Percentiles rank a stretch among this genome's conserved stretches.
These are phyloP conservation scores for Thymelicus lineola DNA, from an alignment of 2,888 invertebrate species.

Conservation along the genomic window DNA sequence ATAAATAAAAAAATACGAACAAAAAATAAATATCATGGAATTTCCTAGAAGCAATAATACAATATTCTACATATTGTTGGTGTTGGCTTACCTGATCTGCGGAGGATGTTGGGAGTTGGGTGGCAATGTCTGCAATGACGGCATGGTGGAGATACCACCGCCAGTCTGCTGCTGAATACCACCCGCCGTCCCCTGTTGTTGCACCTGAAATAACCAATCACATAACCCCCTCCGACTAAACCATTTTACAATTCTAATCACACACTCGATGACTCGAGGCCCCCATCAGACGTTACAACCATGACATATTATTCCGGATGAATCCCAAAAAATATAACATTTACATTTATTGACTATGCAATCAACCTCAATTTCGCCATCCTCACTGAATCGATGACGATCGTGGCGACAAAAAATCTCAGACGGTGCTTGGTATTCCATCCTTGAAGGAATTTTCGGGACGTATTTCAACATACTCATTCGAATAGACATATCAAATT, in stretches of 20 bases:
- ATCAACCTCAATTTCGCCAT: not conserved
- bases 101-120: constrained; percentile 85
- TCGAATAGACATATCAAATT: not conserved
- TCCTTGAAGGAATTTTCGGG: constrained; percentile 23
- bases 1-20: too few species aligned
- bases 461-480: not conserved
- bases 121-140: constrained; percentile 88
- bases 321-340: constrained; percentile 7
- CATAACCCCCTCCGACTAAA: not conserved
- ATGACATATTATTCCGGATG: not conserved
- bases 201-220: constrained; percentile 54
- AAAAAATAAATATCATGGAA: too few species aligned
- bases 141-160: constrained; percentile 90
- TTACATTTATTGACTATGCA: constrained; percentile 26
- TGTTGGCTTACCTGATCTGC: constrained; percentile 73
- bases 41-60: too few species aligned
- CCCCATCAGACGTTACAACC: constrained; percentile 6
- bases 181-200: constrained; percentile 60
- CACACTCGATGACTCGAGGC: constrained; percentile 16
- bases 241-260: constrained; percentile 28
- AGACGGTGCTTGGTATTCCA: constrained; percentile 19
- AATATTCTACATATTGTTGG: not conserved
- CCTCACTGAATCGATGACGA: constrained; percentile 17
- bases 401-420: constrained; percentile 7
- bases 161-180: constrained; percentile 75